Evolutionary conservation across 2,797 vertebrate species (phyloP), one percentile per base, ranked within the genome.

Genomic region (Myiotriccus ornatus): DNA sequence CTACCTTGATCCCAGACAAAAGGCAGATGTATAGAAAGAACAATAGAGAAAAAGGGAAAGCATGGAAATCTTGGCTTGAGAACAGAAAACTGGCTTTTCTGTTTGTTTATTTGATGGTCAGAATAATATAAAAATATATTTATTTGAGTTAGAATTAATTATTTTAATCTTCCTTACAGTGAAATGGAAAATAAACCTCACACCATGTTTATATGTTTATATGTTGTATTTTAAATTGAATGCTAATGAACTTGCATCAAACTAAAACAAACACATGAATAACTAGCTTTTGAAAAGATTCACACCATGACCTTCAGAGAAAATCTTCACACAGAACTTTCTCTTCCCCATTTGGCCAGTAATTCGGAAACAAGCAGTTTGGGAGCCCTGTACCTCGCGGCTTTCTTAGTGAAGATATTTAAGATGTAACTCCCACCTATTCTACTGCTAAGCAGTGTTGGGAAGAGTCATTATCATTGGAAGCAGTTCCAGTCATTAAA

Each of bases 21-120:
- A 82, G 21, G 20, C 5, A 71, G 41, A n/a, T n/a, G 7, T 39
- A 41, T 59, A 46, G 20, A 50, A 50, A 30, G 3, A 75, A 28
- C 1, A 67, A 25, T 0, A 1, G 7, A 76, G 16, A 2, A 37
- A 44, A 65, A 59, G 47, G 4, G 4, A 73, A 76, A 62, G 1
- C 8, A 24, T 13, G 13, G 14, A 49, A 78, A 78, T 84, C 24
- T 74, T 49, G 7, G 0, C 21, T 59, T 4, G 1, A 41, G 35
- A 79, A 37, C 3, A 84, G 46, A 82, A 64, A 91, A 84, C 16
- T 49, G 6, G 0, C 2, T 57, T 82, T 69, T 62, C 23, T 52
- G 1, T 28, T 67, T 60, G 8, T 37, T 89, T 68, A 24, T 87
- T 82, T 89, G 27, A 47, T 52, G 4, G 19, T 50, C 16, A 67